A percentile compares a stretch with the other conserved stretches of the same genome.
Conservation (phyloP, 1,140 invertebrate genomes). For the Araneus ventricosus region DNA sequence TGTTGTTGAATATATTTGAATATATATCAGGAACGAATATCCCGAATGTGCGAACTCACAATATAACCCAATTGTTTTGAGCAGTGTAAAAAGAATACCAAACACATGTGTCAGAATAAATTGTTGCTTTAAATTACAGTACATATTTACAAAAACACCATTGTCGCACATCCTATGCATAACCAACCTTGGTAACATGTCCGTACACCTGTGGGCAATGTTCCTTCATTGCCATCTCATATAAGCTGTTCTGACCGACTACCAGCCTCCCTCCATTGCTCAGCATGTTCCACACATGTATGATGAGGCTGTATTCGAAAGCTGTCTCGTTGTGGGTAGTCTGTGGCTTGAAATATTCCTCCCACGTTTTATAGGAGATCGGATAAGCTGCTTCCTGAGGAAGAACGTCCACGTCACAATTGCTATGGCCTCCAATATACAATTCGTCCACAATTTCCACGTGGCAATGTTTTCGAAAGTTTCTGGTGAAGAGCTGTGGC, state of each 20-base stretch:
- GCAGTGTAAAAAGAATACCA: too few species aligned
- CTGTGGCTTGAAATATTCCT: conserved; percentile 4
- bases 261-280: background rate
- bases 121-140: too few species aligned
- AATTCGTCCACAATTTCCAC: background rate
- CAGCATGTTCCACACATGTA: conserved; percentile 24
- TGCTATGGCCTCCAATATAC: too few species aligned
- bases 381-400: background rate
- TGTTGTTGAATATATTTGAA: too few species aligned
- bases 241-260: conserved; percentile 2
- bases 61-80: too few species aligned
- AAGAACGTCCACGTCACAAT: background rate
- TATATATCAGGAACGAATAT: too few species aligned
- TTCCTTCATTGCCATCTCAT: conserved; percentile 8
- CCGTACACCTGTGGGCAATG: background rate
- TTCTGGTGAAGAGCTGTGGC: background rate
- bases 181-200: background rate
- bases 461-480: background rate
- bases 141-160: too few species aligned
- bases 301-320: background rate
- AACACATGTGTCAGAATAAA: too few species aligned
- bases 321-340: background rate
- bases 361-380: conserved; percentile 3
- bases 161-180: background rate
- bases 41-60: too few species aligned